Evolutionary conservation across 2,888 invertebrate species (phyloP), one percentile per base, ranked within the genome.

Genomic region (Hydrotaea cyrtoneurina): DNA sequence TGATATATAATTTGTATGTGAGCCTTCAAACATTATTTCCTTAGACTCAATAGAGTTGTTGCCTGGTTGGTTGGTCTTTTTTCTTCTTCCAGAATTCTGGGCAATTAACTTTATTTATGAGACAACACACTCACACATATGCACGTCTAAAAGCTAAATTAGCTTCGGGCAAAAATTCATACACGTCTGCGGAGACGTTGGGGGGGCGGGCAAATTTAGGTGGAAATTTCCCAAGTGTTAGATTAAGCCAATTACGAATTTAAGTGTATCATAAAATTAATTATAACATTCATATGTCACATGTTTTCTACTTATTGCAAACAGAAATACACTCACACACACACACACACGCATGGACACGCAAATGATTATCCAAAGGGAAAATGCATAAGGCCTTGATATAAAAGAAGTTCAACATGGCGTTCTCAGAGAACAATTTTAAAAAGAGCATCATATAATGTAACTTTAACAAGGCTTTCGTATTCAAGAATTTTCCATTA

Each of bases 211-310:
- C 10, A 15, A 4, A n/a, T 50, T 50, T 50, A 15, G 50, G 50
- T 50, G 13, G 17, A 59, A 59, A 74, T 74, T 13, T 43, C n/a
- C 46, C 75, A 62, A 75, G 57, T 69, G 76, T 57, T 66, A 36
- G 39, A 66, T 66, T 66, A 23, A 66, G 66, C 55, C 66, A 77
- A 77, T 77, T 77, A 66, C 53, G 55, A 77, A 55, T 77, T 57
- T 66, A 55, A 55, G 53, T 77, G 39, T 66, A 77, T 43, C 66
- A 57, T 66, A 77, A 77, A 77, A 69, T 77, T 77, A 77, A 77
- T 77, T 77, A 39, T 43, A 43, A 66, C 55, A 62, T 77, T 66
- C 66, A 77, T 66, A 66, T 77, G 66, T 77, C 76, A 77, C 55
- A 77, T 77, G 66, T 21, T 66, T 77, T 17, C 39, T 66, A 39